Conservation (phyloP, 1,140 invertebrate species). For the Glossosoma conforme region DNA sequence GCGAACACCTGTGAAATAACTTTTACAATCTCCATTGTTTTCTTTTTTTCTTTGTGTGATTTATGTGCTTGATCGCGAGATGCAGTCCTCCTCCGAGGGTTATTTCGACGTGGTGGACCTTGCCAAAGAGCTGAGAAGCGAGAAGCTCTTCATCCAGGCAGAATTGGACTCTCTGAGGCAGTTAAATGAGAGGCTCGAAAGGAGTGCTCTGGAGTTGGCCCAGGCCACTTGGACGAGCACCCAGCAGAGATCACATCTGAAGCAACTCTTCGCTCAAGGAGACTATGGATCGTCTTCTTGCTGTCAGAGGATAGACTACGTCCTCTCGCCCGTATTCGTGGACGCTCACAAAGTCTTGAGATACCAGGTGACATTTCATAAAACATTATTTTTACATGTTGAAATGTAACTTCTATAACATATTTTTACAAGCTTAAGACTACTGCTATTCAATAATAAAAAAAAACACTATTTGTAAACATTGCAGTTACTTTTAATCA, state of each 20-base stretch:
- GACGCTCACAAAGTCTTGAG: constrained; percentile 83
- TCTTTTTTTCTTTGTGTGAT: constrained; percentile 1
- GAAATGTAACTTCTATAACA: constrained; percentile 6
- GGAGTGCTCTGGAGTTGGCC: constrained; percentile 41
- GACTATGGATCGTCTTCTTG: constrained; percentile 70
- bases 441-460: no score
- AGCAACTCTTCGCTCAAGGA: constrained; percentile 70
- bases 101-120: constrained; percentile 39
- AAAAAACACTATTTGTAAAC: no score
- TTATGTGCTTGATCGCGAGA: constrained; percentile 32
- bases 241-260: constrained; percentile 81
- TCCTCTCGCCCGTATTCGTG: constrained; percentile 78
- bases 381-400: background rate
- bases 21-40: background rate
- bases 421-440: no score
- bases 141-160: constrained; percentile 48
- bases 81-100: constrained; percentile 46
- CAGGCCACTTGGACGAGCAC: constrained; percentile 85
- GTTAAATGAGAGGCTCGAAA: constrained; percentile 47
- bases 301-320: constrained; percentile 68
- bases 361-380: constrained; percentile 55
- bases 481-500: constrained; percentile 5
- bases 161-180: constrained; percentile 45
- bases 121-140: constrained; percentile 43
- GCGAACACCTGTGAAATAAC: background rate